Evolutionary conservation across 2,113 vertebrate species (phyloP).

Genomic region (Scomber japonicus): DNA sequence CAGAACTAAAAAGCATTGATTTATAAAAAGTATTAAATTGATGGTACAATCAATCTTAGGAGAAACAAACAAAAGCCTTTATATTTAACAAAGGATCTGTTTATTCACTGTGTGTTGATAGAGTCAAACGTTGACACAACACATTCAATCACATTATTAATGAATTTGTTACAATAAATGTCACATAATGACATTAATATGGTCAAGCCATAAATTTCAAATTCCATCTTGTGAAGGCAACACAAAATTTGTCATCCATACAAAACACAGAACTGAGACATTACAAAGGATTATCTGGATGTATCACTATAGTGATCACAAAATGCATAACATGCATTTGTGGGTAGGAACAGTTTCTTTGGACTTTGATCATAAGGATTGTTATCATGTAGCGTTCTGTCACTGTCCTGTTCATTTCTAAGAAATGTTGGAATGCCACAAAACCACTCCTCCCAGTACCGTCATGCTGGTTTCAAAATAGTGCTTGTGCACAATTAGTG

Average conservation of each 20-base stretch:
- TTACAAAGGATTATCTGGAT: background rate
- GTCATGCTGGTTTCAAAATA: constrained; percentile 20
- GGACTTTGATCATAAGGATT: background rate
- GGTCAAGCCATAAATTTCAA: constrained; percentile 20
- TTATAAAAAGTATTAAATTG: constrained; percentile 61
- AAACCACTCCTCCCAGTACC: constrained; percentile 26
- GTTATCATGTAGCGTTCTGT: constrained; percentile 25
- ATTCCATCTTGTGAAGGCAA: background rate
- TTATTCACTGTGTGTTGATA: constrained; percentile 38
- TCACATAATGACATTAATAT: constrained; percentile 4
- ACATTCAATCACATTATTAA: constrained; percentile 50
- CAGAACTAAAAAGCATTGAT: constrained; percentile 47
- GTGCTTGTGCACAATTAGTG: constrained; percentile 32
- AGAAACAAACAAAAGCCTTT: constrained; percentile 69
- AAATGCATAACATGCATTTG: background rate
- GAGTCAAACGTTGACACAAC: constrained; percentile 43
- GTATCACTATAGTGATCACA: background rate
- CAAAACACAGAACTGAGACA: constrained; percentile 11
- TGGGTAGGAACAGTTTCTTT: background rate
- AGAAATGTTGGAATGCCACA: constrained; percentile 50
- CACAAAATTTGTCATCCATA: background rate
- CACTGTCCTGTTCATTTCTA: constrained; percentile 50
- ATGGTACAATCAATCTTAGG: constrained; percentile 82
- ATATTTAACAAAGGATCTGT: constrained; percentile 61
- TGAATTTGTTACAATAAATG: constrained; percentile 44